Base-by-base conservation (phyloP, 1,140 invertebrate genomes). In the Diabrotica undecimpunctata region DNA sequence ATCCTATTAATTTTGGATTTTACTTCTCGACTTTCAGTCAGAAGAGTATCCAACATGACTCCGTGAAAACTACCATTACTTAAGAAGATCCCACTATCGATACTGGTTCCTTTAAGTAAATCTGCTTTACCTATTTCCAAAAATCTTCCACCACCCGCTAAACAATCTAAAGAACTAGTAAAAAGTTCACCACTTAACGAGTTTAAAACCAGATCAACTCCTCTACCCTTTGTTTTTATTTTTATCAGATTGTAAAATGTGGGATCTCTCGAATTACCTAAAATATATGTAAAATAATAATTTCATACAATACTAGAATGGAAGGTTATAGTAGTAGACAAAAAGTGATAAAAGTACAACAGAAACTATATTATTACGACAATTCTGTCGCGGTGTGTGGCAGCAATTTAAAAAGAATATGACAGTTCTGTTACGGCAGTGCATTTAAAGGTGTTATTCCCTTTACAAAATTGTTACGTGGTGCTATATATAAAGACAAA, bases 11-110 rank as follows among this genome's bases (percentile, higher is more conserved):
- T 25, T 25, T 25, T 25, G 25, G 25, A 25, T 25, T 25, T 25
- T 25, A 25, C 4, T 25, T 25, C 25, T 25, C 25, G 25, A 4
- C 25, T 25, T 25, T 25, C 25, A 2, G 25, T 4, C 25, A 25
- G 25, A 25, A 95, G 79, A 63, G 85, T 84, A 79, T 95, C 93
- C 71, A 95, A 84, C 73, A 95, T 84, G 66, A 96, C 89, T 41
- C 93, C 93, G 81, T 94, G 91, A 81, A 96, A 91, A 74, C 90
- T 92, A 6, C 90, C 87, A 75, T 95, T 94, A 61, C 88, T 89
- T 46, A 88, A 80, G 80, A 98, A 95, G 52, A 90, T 81, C 55
- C 91, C 81, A 86, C 87, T 88, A 76, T 87, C 86, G 25, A 91
- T 78, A 13, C 81, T 75, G 36, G 82, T 87, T 65, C 90, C 86